Conservation (phyloP, 2,113 vertebrate species). For the Dendropsophus ebraccatus region DNA sequence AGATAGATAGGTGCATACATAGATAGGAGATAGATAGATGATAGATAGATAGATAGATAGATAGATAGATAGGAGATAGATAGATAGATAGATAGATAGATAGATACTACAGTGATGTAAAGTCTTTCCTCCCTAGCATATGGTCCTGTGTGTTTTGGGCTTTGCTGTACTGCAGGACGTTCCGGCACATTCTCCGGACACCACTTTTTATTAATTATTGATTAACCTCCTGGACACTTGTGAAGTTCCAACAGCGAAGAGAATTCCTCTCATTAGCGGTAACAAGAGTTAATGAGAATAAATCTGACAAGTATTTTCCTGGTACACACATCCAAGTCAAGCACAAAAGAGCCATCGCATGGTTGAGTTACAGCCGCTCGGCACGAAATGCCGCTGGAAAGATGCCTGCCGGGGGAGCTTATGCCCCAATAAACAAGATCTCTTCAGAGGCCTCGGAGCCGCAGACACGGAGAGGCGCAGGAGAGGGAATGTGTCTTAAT, state of each 20-base stretch:
- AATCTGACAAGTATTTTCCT: constrained; percentile 34
- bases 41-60: too few species aligned
- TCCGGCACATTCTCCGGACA: too few species aligned
- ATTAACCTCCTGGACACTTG: background rate
- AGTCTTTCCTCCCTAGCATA: background rate
- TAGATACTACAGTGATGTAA: background rate
- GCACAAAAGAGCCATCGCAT: constrained; percentile 19
- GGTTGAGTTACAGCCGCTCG: constrained; percentile 9
- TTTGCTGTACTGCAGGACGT: background rate
- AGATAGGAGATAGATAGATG: too few species aligned
- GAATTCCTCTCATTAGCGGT: constrained; percentile 20
- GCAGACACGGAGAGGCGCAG: background rate
- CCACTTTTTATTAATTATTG: background rate
- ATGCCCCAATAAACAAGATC: constrained; percentile 37
- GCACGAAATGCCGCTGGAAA: constrained; percentile 40
- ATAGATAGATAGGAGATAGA: too few species aligned
- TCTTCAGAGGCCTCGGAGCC: background rate
- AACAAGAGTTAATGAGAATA: constrained; percentile 45
- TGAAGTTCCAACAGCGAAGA: background rate
- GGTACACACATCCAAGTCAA: background rate
- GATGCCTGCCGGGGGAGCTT: constrained; percentile 16
- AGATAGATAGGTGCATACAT: too few species aligned
- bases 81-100: too few species aligned
- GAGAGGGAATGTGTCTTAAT: constrained; percentile 11
- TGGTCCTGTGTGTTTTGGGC: background rate